These are phyloP conservation scores for Strigamia transsilvanica DNA, from an alignment of 2,888 invertebrate species.

Conservation along the genomic window DNA sequence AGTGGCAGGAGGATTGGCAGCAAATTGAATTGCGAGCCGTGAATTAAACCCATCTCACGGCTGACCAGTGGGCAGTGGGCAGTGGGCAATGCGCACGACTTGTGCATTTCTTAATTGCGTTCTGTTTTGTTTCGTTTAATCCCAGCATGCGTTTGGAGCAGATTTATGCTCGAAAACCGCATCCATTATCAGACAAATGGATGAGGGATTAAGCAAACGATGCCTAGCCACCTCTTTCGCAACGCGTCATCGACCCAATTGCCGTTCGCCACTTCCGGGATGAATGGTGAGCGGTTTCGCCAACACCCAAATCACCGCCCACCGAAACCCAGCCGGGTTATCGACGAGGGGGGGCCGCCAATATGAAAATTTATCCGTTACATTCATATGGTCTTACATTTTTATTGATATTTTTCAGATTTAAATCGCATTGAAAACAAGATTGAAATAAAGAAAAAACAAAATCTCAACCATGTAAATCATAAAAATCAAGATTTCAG, in stretches of 20 bases:
- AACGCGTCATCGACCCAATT: neutral
- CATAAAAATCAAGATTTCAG: no score
- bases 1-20: slow-evolving; percentile 28
- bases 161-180: slow-evolving; percentile 13
- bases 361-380: no score
- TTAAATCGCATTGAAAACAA: no score
- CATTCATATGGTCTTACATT: no score
- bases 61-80: neutral
- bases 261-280: slow-evolving; percentile 18
- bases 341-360: neutral
- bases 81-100: neutral
- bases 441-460: no score
- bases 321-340: neutral
- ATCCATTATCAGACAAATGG: slow-evolving; percentile 28
- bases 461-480: no score
- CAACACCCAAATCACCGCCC: neutral
- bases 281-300: neutral
- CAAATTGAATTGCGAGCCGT: slow-evolving; percentile 24
- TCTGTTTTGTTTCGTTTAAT: neutral
- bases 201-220: slow-evolving; percentile 36
- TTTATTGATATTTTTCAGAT: no score
- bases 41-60: neutral
- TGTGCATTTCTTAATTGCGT: neutral
- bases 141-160: neutral
- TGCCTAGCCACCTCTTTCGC: neutral